phyloP scores from a whole-genome alignment of 2,888 invertebrate genomes.

The Rhagonycha fulva region DNA sequence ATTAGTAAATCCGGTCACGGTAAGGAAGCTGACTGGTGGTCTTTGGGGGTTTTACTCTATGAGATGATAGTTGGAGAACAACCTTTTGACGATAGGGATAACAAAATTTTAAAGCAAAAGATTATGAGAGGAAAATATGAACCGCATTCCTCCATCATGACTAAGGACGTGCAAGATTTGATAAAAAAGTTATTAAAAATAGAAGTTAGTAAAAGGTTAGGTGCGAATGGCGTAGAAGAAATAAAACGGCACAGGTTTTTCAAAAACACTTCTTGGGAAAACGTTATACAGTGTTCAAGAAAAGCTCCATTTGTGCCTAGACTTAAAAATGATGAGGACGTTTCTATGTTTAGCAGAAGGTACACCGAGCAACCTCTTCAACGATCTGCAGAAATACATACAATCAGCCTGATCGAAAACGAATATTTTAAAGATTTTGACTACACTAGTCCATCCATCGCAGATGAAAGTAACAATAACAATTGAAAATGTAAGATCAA shows the following conservation, averaged over 20 bases:
- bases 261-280: neutral
- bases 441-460: neutral
- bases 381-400: neutral
- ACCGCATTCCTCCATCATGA: neutral
- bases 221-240: neutral
- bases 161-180: neutral
- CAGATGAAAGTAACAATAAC: neutral
- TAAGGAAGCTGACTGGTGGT: neutral
- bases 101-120: neutral
- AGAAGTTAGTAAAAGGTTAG: neutral
- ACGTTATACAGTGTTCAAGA: neutral
- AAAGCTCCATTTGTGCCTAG: neutral
- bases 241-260: neutral
- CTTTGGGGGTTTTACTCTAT: neutral
- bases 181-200: neutral
- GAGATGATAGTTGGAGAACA: neutral
- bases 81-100: neutral
- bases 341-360: neutral
- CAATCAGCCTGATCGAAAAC: neutral
- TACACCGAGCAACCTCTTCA: neutral
- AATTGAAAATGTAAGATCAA: neutral
- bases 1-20: neutral
- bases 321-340: neutral
- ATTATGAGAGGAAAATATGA: neutral
- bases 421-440: neutral